Percentiles rank a stretch among this genome's conserved stretches.
Conservation (phyloP, 2,797 vertebrate species). For the Miichthys miiuy region DNA sequence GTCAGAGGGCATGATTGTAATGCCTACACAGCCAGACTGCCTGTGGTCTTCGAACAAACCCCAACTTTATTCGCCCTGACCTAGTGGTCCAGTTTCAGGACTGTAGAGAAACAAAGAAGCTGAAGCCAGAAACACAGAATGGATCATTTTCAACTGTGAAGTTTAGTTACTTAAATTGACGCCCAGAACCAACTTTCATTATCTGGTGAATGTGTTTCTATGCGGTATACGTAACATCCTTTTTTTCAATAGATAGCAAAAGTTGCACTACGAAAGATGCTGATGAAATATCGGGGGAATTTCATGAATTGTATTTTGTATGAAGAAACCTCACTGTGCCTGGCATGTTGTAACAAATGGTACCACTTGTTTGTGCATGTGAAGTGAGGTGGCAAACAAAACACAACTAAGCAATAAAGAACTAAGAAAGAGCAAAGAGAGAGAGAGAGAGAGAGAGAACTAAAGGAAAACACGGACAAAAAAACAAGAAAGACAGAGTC, state of each 20-base stretch:
- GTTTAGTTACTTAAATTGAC: not conserved
- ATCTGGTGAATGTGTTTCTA: not conserved
- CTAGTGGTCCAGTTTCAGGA: conserved; percentile 45
- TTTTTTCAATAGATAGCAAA: not conserved
- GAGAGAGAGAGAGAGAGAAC: not conserved
- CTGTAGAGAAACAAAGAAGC: conserved; percentile 61
- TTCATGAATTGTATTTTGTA: not conserved
- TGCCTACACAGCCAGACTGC: conserved; percentile 70
- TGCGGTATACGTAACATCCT: not conserved
- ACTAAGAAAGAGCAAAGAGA: not conserved
- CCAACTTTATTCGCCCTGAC: conserved; percentile 56
- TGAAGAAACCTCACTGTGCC: not conserved
- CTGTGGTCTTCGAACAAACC: conserved; percentile 61
- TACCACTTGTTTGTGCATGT: not conserved
- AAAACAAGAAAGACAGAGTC: not conserved
- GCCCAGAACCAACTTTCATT: not conserved
- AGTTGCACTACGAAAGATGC: not conserved
- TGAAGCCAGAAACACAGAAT: conserved; percentile 50
- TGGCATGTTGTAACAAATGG: not conserved
- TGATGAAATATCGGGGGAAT: no score
- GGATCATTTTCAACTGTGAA: conserved; percentile 47
- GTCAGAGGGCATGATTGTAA: conserved; percentile 65
- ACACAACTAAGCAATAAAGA: not conserved
- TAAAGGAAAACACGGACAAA: not conserved
- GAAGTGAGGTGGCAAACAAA: not conserved